Percentiles rank a stretch among this genome's conserved stretches.
These are phyloP conservation scores for Poliocrania exsul DNA, from an alignment of 2,797 vertebrate genomes.

Conservation along the genomic window DNA sequence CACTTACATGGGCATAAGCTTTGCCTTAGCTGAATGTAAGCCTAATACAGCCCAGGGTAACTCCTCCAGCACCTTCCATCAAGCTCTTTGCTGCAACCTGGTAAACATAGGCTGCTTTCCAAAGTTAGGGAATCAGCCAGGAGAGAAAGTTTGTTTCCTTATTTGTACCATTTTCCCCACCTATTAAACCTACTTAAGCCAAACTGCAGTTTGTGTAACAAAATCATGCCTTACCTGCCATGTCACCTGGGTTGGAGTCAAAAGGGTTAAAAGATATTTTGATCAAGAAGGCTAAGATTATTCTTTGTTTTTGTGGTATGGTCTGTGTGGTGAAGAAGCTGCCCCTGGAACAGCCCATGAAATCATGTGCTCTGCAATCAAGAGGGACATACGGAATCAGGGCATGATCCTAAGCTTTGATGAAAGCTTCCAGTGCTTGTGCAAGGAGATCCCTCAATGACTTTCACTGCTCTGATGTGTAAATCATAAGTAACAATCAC, in stretches of 20 bases:
- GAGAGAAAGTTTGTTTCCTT: background rate
- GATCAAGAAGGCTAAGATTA: background rate
- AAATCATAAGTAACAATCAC: background rate
- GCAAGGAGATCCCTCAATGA: background rate
- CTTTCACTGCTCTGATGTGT: background rate
- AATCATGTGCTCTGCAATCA: background rate
- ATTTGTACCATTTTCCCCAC: background rate
- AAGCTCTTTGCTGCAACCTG: background rate
- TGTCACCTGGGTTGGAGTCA: background rate
- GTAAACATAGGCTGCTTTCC: background rate
- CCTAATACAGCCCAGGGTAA: background rate
- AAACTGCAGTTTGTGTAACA: background rate
- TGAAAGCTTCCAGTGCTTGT: background rate
- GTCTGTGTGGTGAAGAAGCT: background rate
- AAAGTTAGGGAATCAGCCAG: background rate
- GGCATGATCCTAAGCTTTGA: background rate
- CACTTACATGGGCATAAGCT: background rate
- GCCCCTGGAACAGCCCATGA: background rate
- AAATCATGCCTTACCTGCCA: background rate
- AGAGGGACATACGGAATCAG: background rate
- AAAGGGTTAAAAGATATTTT: background rate
- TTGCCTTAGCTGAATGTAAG: background rate
- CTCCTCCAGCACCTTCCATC: background rate
- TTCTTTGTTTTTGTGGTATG: background rate
- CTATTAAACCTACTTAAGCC: background rate